phyloP scores from a whole-genome alignment of 2,888 invertebrate genomes.

The Eupithecia vulgata region DNA sequence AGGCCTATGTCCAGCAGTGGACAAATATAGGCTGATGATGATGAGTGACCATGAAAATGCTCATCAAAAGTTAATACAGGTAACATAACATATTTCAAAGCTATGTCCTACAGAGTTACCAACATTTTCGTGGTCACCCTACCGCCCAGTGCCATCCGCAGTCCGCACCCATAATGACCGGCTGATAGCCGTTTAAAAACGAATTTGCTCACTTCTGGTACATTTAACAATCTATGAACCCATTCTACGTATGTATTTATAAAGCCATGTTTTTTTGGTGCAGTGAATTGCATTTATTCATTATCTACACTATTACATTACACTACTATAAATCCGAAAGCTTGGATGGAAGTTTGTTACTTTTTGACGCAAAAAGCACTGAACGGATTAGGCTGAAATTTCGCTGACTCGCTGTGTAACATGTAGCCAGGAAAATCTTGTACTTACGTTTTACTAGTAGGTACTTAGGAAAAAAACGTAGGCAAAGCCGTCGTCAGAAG shows the following conservation, averaged over 20 bases:
- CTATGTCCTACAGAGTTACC: no score
- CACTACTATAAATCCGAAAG: not conserved
- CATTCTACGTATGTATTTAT: constrained; percentile 51
- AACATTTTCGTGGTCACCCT: constrained; percentile 21
- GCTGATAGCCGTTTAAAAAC: constrained; percentile 85
- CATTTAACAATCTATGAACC: constrained; percentile 75
- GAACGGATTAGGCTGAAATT: not conserved
- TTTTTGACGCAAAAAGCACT: not conserved
- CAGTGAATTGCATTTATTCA: constrained; percentile 11
- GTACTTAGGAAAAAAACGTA: no score
- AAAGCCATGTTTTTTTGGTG: constrained; percentile 15
- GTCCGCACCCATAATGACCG: constrained; percentile 80
- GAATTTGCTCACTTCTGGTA: constrained; percentile 85
- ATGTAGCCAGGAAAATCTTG: no score
- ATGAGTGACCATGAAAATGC: no score
- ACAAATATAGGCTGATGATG: no score
- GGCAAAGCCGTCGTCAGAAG: no score
- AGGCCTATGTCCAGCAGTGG: no score
- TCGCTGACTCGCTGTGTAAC: no score
- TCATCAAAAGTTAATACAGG: no score
- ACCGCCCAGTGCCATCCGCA: constrained; percentile 66
- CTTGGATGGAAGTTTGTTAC: not conserved
- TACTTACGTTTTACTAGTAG: no score
- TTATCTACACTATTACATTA: not conserved
- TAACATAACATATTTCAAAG: no score